A percentile compares a stretch with the other conserved stretches of the same genome.
These are phyloP conservation scores for Cirrhinus mrigala DNA, from an alignment of 2,797 vertebrate species.

Conservation along the genomic window DNA sequence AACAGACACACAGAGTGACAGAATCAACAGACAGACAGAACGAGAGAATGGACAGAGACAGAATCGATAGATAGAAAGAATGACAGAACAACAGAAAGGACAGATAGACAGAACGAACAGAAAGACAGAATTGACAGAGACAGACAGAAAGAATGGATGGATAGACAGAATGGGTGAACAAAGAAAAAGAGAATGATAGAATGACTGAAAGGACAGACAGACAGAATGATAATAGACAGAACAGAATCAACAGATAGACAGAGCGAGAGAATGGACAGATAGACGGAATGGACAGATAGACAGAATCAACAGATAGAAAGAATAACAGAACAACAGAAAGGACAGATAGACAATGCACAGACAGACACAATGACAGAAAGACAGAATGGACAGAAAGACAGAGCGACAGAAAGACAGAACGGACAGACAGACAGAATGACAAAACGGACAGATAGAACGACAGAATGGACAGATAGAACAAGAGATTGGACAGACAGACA, in stretches of 20 bases:
- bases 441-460: not conserved
- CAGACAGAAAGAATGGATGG: no score
- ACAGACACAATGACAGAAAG: not conserved
- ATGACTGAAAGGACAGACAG: not conserved
- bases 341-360: not conserved
- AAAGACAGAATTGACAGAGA: no score
- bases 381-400: not conserved
- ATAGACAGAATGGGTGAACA: not conserved
- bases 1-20: not conserved
- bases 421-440: not conserved
- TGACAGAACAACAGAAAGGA: no score
- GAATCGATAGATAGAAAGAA: no score
- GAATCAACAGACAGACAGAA: not conserved
- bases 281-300: not conserved
- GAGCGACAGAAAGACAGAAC: not conserved
- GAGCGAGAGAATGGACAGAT: not conserved
- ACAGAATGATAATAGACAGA: not conserved
- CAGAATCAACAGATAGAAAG: not conserved
- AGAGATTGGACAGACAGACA: not conserved
- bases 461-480: not conserved
- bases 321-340: not conserved
- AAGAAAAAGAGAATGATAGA: not conserved
- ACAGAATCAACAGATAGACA: not conserved
- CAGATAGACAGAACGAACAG: no score
- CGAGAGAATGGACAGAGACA: not conserved